Conservation (phyloP, 1,140 invertebrate species). For the Stegodyphus dumicola region DNA sequence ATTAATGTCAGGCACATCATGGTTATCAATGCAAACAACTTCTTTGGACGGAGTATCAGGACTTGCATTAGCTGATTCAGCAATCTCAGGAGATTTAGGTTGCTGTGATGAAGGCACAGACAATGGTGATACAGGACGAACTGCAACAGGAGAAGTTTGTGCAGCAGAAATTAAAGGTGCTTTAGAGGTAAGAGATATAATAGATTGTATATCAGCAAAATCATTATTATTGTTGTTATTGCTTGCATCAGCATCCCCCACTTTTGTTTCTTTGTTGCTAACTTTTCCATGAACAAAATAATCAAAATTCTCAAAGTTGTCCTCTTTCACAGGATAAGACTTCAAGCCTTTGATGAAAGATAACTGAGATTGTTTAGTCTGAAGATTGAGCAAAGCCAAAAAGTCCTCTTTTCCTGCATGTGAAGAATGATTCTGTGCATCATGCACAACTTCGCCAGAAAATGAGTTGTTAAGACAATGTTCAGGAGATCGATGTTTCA, state of each 20-base stretch:
- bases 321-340: conserved; percentile 37
- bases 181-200: conserved; percentile 79
- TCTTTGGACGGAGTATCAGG: conserved; percentile 65
- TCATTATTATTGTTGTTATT: conserved; percentile 66
- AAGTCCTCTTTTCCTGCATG: conserved; percentile 76
- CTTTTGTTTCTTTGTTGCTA: conserved; percentile 69
- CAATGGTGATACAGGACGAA: conserved; percentile 62
- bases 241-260: conserved; percentile 6
- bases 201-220: conserved; percentile 85
- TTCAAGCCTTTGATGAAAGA: conserved; percentile 8
- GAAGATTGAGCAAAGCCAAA: conserved; percentile 81
- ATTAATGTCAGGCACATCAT: conserved; percentile 38
- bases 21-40: conserved; percentile 8
- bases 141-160: conserved; percentile 63
- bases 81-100: conserved; percentile 63
- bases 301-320: conserved; percentile 60
- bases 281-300: conserved; percentile 63
- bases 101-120: not conserved
- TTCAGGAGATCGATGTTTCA: conserved; percentile 66
- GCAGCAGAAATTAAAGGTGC: conserved; percentile 73
- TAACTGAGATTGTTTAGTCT: conserved; percentile 66
- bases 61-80: conserved; percentile 65
- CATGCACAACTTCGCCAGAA: not conserved
- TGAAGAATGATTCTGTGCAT: not conserved
- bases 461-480: conserved; percentile 36